Percentiles rank a stretch among this genome's conserved stretches.
These are phyloP conservation scores for Aptenodytes forsteri DNA, from an alignment of 2,113 vertebrate species.

Conservation along the genomic window DNA sequence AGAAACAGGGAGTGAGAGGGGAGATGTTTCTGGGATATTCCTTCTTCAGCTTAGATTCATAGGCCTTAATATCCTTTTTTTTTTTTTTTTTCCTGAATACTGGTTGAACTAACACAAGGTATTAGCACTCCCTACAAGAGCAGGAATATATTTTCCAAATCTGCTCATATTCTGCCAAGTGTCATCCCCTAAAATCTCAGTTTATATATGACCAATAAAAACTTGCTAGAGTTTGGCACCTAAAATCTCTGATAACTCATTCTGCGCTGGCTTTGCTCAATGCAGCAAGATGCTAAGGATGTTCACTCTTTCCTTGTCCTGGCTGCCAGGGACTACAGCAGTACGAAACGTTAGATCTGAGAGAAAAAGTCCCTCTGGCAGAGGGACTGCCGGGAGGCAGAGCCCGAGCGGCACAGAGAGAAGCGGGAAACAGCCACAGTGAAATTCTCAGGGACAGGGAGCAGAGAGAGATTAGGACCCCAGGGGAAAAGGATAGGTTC, in stretches of 20 bases:
- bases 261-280: not conserved
- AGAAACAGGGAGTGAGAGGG: not conserved
- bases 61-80: not conserved
- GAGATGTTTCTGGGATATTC: not conserved
- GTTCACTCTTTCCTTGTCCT: not conserved
- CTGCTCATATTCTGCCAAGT: not conserved
- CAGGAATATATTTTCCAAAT: not conserved
- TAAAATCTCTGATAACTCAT: not conserved
- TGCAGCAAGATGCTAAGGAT: not conserved
- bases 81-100: not conserved
- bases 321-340: not conserved
- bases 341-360: not conserved
- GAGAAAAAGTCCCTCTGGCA: not conserved
- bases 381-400: not conserved
- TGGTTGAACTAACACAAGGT: not conserved
- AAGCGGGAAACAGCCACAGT: not conserved
- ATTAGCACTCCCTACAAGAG: not conserved
- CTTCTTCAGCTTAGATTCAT: not conserved
- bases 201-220: not conserved
- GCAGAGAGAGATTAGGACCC: slow-evolving; percentile 1
- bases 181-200: not conserved
- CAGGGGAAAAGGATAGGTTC: not conserved
- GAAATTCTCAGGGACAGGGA: not conserved
- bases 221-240: not conserved
- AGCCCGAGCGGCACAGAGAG: not conserved